phyloP scores from a whole-genome alignment of 2,888 invertebrate species.

The Corythucha ciliata region DNA sequence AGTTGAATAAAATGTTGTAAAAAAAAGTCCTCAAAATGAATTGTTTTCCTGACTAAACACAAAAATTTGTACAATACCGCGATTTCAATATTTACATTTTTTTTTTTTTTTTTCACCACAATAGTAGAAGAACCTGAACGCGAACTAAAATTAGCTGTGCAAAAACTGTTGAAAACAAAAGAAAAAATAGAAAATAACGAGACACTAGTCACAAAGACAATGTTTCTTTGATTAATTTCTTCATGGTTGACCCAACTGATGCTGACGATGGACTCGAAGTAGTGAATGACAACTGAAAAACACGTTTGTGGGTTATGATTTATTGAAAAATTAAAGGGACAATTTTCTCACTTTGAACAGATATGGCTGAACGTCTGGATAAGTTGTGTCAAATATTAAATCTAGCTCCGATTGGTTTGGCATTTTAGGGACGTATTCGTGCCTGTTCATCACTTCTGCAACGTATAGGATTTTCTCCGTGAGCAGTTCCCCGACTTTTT shows the following conservation, averaged over 20 bases:
- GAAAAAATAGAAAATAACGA: neutral
- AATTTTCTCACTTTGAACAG: conserved; percentile 67
- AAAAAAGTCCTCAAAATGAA: too few relatives aligned
- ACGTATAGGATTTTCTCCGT: conserved; percentile 91
- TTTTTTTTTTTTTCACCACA: too few relatives aligned
- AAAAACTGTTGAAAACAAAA: too few relatives aligned
- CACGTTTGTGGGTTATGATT: neutral
- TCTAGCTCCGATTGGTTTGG: conserved; percentile 86
- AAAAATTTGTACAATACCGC: too few relatives aligned
- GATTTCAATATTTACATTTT: too few relatives aligned
- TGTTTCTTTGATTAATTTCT: conserved; percentile 80
- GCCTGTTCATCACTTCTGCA: conserved; percentile 88
- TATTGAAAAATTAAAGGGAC: conserved; percentile 1
- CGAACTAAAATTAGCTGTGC: too few relatives aligned
- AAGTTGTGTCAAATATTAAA: conserved; percentile 87
- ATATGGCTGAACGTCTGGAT: conserved; percentile 91
- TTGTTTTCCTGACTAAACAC: too few relatives aligned
- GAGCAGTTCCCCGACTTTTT: conserved; percentile 75
- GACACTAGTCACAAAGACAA: conserved; percentile 48
- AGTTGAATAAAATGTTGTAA: too few relatives aligned
- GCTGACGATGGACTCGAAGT: conserved; percentile 66
- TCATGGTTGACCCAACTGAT: conserved; percentile 79
- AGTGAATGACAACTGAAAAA: conserved; percentile 53
- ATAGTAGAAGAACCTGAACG: too few relatives aligned
- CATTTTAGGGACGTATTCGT: conserved; percentile 94